Conservation (phyloP, 2,797 vertebrate genomes). For the Pempheris klunzingeri region DNA sequence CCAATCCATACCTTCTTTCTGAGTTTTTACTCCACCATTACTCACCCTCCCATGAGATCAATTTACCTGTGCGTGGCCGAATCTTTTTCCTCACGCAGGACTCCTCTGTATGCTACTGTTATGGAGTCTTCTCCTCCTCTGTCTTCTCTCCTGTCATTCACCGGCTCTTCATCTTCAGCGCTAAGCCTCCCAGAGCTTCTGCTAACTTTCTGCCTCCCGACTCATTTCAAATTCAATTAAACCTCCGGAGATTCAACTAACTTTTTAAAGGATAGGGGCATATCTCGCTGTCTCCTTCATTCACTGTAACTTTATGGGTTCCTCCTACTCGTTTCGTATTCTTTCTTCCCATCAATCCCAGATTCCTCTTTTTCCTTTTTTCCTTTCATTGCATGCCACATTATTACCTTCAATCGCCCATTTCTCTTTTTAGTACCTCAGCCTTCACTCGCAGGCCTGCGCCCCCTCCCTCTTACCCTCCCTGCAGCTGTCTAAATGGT, state of each 20-base stretch:
- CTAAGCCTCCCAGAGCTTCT: conserved; percentile 70
- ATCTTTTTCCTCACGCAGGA: conserved; percentile 55
- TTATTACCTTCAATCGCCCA: conserved; percentile 57
- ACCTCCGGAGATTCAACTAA: conserved; percentile 84
- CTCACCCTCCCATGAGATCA: conserved; percentile 80
- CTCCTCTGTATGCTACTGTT: conserved; percentile 59
- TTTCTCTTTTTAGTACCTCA: conserved; percentile 35
- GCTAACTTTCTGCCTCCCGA: conserved; percentile 77
- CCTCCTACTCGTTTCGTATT: conserved; percentile 58
- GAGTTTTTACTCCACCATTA: conserved; percentile 63
- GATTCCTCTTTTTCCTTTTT: conserved; percentile 46
- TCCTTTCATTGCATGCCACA: conserved; percentile 49
- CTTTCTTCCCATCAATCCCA: conserved; percentile 46
- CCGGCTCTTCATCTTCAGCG: conserved; percentile 73
- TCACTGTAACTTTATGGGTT: conserved; percentile 72
- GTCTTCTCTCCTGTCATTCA: conserved; percentile 76
- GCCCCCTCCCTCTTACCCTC: conserved; percentile 34
- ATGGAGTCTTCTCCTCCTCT: conserved; percentile 66
- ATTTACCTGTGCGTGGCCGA: conserved; percentile 81
- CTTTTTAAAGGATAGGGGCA: conserved; percentile 81
- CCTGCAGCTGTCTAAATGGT: conserved; percentile 79
- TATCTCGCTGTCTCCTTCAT: conserved; percentile 78
- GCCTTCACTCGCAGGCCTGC: conserved; percentile 34
- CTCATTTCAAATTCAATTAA: conserved; percentile 85
- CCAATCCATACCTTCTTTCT: conserved; percentile 51